phyloP scores from a whole-genome alignment of 2,113 vertebrate genomes.

The Phyllostomus discolor region DNA sequence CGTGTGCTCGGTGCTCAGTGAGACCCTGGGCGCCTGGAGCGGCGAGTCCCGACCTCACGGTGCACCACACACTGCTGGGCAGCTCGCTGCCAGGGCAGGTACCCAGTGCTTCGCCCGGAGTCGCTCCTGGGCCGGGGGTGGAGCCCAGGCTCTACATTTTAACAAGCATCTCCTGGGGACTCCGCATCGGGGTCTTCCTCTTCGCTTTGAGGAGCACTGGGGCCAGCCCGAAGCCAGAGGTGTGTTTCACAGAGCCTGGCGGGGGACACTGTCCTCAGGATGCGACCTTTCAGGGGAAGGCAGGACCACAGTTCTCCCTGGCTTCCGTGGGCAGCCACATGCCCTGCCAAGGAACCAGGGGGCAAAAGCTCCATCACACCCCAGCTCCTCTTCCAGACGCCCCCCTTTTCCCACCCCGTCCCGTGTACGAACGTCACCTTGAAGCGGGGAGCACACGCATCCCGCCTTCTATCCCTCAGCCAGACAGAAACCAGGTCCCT shows the following conservation, averaged over 20 bases:
- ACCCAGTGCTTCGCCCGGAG: background rate
- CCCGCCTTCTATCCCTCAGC: background rate
- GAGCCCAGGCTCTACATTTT: background rate
- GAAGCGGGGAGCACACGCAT: accelerated
- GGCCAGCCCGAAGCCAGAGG: background rate
- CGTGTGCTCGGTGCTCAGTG: accelerated
- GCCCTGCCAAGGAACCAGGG: background rate
- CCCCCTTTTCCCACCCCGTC: background rate
- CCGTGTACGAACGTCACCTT: background rate
- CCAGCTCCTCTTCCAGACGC: background rate
- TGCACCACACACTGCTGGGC: accelerated
- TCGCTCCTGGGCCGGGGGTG: too few species aligned
- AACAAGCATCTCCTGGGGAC: background rate
- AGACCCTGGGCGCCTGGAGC: background rate
- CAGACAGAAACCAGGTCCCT: background rate
- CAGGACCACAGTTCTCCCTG: background rate
- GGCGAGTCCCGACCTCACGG: accelerated
- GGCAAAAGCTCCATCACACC: background rate
- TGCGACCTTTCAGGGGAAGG: background rate
- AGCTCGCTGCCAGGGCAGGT: background rate
- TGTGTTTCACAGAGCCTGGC: background rate
- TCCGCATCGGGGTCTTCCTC: background rate
- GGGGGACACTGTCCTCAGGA: background rate
- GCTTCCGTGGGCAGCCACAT: background rate
- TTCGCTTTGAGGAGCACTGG: background rate